Evolutionary conservation across 2,797 vertebrate genomes (phyloP).

Genomic region (Oryzias sinensis): DNA sequence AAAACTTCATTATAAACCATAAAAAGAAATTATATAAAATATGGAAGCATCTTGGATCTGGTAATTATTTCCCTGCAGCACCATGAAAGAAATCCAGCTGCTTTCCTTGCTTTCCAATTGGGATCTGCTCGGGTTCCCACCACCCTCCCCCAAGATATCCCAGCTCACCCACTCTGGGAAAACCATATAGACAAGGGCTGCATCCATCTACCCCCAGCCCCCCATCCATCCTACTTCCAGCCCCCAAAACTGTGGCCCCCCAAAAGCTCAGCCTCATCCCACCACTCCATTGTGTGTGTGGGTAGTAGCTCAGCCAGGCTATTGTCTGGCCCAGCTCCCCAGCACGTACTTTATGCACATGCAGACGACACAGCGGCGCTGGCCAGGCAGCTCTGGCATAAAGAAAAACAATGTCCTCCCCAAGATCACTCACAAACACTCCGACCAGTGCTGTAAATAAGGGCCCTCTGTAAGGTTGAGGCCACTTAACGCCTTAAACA

Average conservation of each 20-base stretch:
- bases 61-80: conserved; percentile 79
- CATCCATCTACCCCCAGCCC: conserved; percentile 67
- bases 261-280: conserved; percentile 74
- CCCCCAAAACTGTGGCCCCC: conserved; percentile 63
- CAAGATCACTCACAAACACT: conserved; percentile 73
- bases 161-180: conserved; percentile 67
- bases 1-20: conserved; percentile 2
- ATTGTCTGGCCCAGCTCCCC: conserved; percentile 77
- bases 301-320: conserved; percentile 77
- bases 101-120: conserved; percentile 71
- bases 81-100: conserved; percentile 83
- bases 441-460: conserved; percentile 64
- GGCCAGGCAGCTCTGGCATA: conserved; percentile 70
- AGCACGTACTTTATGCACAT: conserved; percentile 78
- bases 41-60: conserved; percentile 60
- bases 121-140: conserved; percentile 75
- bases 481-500: conserved; percentile 55
- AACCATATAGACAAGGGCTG: conserved; percentile 63
- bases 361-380: conserved; percentile 74
- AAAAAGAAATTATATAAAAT: conserved; percentile 30
- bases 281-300: conserved; percentile 75
- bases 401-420: conserved; percentile 77
- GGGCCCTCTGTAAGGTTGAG: conserved; percentile 45
- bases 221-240: conserved; percentile 53
- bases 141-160: conserved; percentile 62